Base-by-base conservation (phyloP, 2,888 invertebrate species). In the Hipparchia sbordonii region DNA sequence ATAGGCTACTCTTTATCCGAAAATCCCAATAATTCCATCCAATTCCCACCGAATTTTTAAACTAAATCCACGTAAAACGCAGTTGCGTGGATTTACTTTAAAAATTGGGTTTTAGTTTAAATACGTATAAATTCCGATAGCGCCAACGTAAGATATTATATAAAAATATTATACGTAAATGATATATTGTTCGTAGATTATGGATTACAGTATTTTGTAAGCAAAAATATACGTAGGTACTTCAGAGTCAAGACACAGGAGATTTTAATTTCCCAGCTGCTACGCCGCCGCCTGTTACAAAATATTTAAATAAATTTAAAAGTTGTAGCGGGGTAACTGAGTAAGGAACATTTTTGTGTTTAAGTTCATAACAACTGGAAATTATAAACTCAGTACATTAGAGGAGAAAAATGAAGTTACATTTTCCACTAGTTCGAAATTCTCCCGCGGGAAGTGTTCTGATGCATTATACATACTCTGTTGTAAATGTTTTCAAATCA, bases 301-400 rank as follows among this genome's bases (percentile, higher is more conserved):
- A 39, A 46, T 46, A 54, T 66, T 66, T 66, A 45, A 67, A 67
- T 67, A 67, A 45, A 56, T 56, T 56, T 13, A 7, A 56, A 56
- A 67, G 56, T 56, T 67, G n/a, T n/a, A 13, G 6, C n/a, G 45
- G n/a, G n/a, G 45, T 13, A 46, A 62, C 13, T 23, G 23, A 23
- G 46, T 62, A 46, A 62, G 46, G 62, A 62, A 62, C 2, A 62
- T 48, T 56, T 56, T 54, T 56, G 52, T 56, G 51, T 67, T 66
- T 39, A 66, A 66, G 54, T 66, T 66, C 6, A 13, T 61, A 13
- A 10, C 63, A 63, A 63, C 51, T 23, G 33, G 23, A 56, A 13
- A 67, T 67, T 67, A 56, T 56, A 67, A 67, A 56, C 65, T 54
- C 67, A 10, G 56, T 56, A 67, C 67, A 67, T 67, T 67, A 67